Evolutionary conservation across 2,797 vertebrate species (phyloP), one percentile per base, ranked within the genome.

Genomic region (Mormyrus hasselquistii): DNA sequence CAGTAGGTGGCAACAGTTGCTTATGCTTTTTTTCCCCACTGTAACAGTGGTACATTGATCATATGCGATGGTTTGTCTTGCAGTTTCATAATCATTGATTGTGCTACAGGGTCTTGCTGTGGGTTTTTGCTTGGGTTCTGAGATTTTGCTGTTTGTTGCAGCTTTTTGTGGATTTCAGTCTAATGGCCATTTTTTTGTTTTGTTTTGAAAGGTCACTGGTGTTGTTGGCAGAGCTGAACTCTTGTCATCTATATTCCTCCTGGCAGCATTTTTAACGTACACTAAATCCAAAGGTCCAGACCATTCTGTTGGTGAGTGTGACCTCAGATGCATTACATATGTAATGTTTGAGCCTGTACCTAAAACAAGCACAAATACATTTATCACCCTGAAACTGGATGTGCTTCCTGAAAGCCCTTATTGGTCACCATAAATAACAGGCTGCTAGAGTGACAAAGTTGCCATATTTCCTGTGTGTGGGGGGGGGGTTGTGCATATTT

Each of bases 141-240:
- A n/a, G 22, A 22, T 84, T 22, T 84, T 22, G 9, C 6, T 25
- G 41, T 50, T 47, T 22, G 3, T 25, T 83, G 38, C 19, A 22
- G 41, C 41, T 82, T 41, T 41, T 41, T 47, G 34, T 47, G 34
- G 38, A 34, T 34, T 34, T 76, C 38, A 44, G 41, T 83, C 9
- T 50, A 83, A 25, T 49, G 6, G 19, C n/a, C 16, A 8, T 50
- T 50, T 44, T 44, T 57, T 57, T 90, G 1, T 89, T 59, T 90
- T 90, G 85, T 87, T 9, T 87, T 90, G 92, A 84, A 93, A 99
- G 98, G 97, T 99, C 89, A 99, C 98, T 59, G 99, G 99, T 89
- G 98, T 99, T 53, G 99, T 99, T 55, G 98, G 98, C 90, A 96
- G 99, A 96, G 99, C 99, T 90, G 99, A 99, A 91, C 97, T 99